Evolutionary conservation across 23 tunicate genomes (phyloP).

Genomic region (Halocynthia aurantium): DNA sequence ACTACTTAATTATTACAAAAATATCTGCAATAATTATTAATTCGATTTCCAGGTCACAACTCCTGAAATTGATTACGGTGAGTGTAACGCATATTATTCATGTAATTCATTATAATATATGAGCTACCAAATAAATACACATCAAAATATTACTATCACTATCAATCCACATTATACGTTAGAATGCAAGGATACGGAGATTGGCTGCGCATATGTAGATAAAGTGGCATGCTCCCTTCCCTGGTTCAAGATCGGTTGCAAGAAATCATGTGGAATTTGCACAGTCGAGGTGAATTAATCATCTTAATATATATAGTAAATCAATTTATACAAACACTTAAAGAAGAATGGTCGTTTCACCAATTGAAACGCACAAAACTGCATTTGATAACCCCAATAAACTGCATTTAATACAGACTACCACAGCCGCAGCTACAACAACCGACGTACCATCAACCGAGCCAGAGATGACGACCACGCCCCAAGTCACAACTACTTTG

Average conservation of each 20-base stretch:
- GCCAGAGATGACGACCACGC: not conserved
- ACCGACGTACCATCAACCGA: too few relatives aligned
- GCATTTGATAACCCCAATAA: too few relatives aligned
- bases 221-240: not conserved
- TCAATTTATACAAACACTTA: too few relatives aligned
- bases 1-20: too few relatives aligned
- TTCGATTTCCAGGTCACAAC: too few relatives aligned
- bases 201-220: not conserved
- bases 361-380: too few relatives aligned
- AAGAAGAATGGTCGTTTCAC: too few relatives aligned
- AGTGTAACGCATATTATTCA: not conserved
- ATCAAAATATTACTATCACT: not conserved
- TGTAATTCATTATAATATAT: not conserved
- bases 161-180: not conserved
- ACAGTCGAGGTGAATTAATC: not conserved
- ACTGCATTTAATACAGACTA: not conserved
- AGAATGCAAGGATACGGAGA: conserved; percentile 3
- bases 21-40: too few relatives aligned
- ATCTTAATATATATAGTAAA: too few relatives aligned
- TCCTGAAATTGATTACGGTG: not conserved
- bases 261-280: conserved; percentile 4
- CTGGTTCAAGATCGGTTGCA: conserved; percentile 4
- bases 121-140: not conserved
- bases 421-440: not conserved
- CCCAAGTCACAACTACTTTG: too few relatives aligned